These are phyloP conservation scores for Suillia variegata DNA, from an alignment of 2,888 invertebrate species.

Conservation along the genomic window DNA sequence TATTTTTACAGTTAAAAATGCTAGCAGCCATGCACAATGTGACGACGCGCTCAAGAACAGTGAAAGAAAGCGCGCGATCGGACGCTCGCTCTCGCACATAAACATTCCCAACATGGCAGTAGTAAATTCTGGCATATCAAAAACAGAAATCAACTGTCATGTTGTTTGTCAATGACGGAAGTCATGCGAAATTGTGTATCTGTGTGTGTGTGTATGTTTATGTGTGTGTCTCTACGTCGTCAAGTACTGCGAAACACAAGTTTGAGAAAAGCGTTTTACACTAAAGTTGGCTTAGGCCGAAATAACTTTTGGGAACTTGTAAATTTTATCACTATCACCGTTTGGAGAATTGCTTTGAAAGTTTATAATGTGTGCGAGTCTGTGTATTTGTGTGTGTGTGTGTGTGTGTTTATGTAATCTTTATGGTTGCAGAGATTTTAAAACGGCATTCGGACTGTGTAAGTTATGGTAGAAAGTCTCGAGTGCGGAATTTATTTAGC, in stretches of 20 bases:
- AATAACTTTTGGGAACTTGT: conserved; percentile 10
- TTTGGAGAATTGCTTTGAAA: conserved; percentile 27
- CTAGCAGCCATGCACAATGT: neutral
- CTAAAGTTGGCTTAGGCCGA: neutral
- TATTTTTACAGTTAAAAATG: neutral
- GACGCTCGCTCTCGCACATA: too few species aligned
- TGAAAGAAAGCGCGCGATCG: too few species aligned
- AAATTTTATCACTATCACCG: conserved; percentile 20
- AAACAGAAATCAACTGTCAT: conserved; percentile 58
- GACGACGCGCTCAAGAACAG: too few species aligned
- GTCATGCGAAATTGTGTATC: conserved; percentile 38
- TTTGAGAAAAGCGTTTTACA: neutral
- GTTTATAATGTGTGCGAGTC: conserved; percentile 5
- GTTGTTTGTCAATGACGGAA: conserved; percentile 57
- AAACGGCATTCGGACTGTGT: too few species aligned
- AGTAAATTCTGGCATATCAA: conserved; percentile 55
- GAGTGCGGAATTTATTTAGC: too few species aligned
- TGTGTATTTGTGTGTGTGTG: too few species aligned
- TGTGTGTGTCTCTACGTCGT: too few species aligned
- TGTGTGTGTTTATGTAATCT: too few species aligned
- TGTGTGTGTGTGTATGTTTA: too few species aligned
- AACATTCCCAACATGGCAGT: conserved; percentile 34
- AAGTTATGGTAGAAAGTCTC: too few species aligned
- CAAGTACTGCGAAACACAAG: neutral
- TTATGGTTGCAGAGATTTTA: too few species aligned